phyloP scores from a whole-genome alignment of 1,140 invertebrate genomes.

The Drosophila pseudoananassae region DNA sequence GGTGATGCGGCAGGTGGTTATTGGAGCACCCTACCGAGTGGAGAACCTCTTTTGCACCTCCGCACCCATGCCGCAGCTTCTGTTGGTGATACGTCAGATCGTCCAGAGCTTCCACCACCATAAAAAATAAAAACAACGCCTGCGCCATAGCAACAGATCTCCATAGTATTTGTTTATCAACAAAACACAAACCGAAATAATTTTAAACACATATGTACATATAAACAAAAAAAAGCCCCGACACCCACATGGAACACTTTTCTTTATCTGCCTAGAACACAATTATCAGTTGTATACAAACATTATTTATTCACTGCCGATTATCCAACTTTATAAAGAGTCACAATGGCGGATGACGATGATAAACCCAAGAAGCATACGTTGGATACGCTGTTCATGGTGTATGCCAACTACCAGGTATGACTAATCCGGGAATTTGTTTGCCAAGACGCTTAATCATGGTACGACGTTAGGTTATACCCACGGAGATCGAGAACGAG shows the following conservation, averaged over 20 bases:
- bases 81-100: slow-evolving; percentile 27
- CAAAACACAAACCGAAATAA: slow-evolving; percentile 35
- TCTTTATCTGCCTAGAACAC: slow-evolving; percentile 37
- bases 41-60: slow-evolving; percentile 18
- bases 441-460: not conserved
- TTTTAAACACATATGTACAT: slow-evolving; percentile 28
- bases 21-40: slow-evolving; percentile 38
- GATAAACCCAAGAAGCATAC: slow-evolving; percentile 79
- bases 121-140: slow-evolving; percentile 18
- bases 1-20: slow-evolving; percentile 41
- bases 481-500: slow-evolving; percentile 66
- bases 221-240: not conserved
- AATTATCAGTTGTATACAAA: slow-evolving; percentile 13
- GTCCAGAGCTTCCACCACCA: slow-evolving; percentile 26
- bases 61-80: slow-evolving; percentile 16
- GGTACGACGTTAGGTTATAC: slow-evolving; percentile 16
- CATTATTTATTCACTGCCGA: slow-evolving; percentile 6
- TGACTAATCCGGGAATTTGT: not conserved
- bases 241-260: slow-evolving; percentile 24
- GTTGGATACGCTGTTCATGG: slow-evolving; percentile 59
- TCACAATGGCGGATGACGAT: slow-evolving; percentile 73
- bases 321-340: not conserved
- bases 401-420: slow-evolving; percentile 69
- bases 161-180: slow-evolving; percentile 63
- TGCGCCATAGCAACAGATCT: slow-evolving; percentile 30